Percentiles rank a stretch among this genome's conserved stretches.
These are phyloP conservation scores for Polydrusus tereticollis DNA, from an alignment of 2,888 invertebrate genomes.

Conservation along the genomic window DNA sequence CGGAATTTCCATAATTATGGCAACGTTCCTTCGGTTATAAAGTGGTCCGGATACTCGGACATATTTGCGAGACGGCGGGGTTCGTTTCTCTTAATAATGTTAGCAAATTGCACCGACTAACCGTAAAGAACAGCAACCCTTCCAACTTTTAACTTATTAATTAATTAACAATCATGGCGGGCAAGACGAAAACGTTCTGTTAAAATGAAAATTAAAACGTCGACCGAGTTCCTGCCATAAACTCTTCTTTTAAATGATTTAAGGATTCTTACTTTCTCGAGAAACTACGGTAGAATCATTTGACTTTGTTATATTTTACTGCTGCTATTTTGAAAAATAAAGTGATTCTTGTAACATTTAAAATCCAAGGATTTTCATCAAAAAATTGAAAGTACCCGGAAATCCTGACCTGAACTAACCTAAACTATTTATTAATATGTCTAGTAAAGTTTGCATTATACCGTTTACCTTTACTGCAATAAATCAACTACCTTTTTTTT, in stretches of 20 bases:
- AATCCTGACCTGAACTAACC: too few relatives aligned
- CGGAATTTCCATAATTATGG: neutral
- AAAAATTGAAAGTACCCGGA: too few relatives aligned
- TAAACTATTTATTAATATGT: too few relatives aligned
- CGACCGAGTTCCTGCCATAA: constrained; percentile 62
- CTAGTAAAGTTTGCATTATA: too few relatives aligned
- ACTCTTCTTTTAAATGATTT: constrained; percentile 54
- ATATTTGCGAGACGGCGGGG: constrained; percentile 64
- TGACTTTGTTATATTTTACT: neutral
- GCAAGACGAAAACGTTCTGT: constrained; percentile 62
- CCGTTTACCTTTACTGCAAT: too few relatives aligned
- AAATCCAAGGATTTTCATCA: too few relatives aligned
- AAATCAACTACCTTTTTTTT: too few relatives aligned
- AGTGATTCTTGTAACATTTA: too few relatives aligned
- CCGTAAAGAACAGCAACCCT: constrained; percentile 66
- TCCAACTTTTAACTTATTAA: constrained; percentile 67
- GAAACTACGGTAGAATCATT: neutral
- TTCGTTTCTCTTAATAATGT: constrained; percentile 66
- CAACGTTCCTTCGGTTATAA: constrained; percentile 53
- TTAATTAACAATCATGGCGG: constrained; percentile 68
- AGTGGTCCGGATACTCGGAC: constrained; percentile 64
- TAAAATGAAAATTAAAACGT: constrained; percentile 66
- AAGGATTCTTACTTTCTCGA: constrained; percentile 28
- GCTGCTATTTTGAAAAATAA: neutral
- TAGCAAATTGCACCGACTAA: constrained; percentile 66